phyloP scores from a whole-genome alignment of 2,888 invertebrate species.

The Eilema sororculum region DNA sequence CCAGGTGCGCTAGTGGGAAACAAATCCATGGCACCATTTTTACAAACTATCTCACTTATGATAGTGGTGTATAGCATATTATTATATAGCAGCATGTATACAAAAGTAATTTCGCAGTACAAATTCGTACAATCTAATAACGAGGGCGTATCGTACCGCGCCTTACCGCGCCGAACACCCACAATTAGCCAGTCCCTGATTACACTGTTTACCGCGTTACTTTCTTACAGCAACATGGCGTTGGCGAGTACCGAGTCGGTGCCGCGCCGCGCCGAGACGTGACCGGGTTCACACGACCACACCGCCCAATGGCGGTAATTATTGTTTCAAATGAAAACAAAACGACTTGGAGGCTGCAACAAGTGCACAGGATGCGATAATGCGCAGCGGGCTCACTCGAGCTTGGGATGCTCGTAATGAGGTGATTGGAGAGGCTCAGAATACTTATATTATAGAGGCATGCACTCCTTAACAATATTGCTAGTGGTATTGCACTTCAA shows the following conservation, averaged over 20 bases:
- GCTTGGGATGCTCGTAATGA: background rate
- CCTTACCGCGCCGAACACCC: slow-evolving; percentile 3
- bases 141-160: background rate
- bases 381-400: background rate
- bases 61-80: background rate
- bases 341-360: slow-evolving; percentile 7
- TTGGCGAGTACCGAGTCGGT: slow-evolving; percentile 17
- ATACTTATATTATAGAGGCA: background rate
- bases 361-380: slow-evolving; percentile 5
- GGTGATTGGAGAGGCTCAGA: background rate
- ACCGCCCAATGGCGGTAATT: slow-evolving; percentile 11
- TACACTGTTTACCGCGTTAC: slow-evolving; percentile 26
- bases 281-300: slow-evolving; percentile 33
- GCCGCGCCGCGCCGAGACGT: slow-evolving; percentile 24
- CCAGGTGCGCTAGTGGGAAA: too few species aligned
- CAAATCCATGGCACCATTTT: background rate
- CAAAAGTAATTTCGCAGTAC: background rate
- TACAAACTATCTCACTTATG: background rate
- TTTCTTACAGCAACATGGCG: slow-evolving; percentile 15
- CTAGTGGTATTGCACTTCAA: background rate
- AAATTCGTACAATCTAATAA: background rate
- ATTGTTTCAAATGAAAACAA: slow-evolving; percentile 16
- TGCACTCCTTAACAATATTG: background rate
- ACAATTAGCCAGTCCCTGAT: slow-evolving; percentile 31
- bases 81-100: too few species aligned